These are phyloP conservation scores for Pristionchus fissidentatus DNA, from an alignment of 2,888 invertebrate species.

Conservation along the genomic window DNA sequence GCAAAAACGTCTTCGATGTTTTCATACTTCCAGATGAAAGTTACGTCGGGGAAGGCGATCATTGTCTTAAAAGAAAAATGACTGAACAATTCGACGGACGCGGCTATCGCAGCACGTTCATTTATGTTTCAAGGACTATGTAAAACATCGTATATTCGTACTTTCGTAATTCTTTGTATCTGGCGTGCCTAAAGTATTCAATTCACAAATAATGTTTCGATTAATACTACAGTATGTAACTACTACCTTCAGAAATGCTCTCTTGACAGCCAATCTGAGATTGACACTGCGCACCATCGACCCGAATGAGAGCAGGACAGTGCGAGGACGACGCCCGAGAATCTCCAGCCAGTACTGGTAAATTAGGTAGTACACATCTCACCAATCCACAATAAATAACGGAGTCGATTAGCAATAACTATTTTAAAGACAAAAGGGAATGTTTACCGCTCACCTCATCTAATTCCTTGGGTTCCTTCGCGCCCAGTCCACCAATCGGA, in stretches of 20 bases:
- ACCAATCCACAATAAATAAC: too few species aligned
- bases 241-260: constrained; percentile 21
- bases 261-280: constrained; percentile 29
- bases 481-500: constrained; percentile 52
- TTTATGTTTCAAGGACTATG: too few species aligned
- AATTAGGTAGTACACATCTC: background rate
- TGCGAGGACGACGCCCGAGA: background rate
- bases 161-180: too few species aligned
- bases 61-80: background rate
- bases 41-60: background rate
- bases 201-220: too few species aligned
- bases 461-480: constrained; percentile 37
- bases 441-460: background rate
- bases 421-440: background rate
- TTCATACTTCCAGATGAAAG: constrained; percentile 47
- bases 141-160: too few species aligned
- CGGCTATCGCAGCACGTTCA: background rate
- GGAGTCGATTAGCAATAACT: too few species aligned
- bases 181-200: too few species aligned
- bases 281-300: constrained; percentile 29
- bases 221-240: background rate
- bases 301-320: constrained; percentile 2
- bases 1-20: constrained; percentile 4
- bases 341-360: constrained; percentile 9
- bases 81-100: background rate